Evolutionary conservation across 2,797 vertebrate species (phyloP).

Genomic region (Acrossocheilus fasciatus): DNA sequence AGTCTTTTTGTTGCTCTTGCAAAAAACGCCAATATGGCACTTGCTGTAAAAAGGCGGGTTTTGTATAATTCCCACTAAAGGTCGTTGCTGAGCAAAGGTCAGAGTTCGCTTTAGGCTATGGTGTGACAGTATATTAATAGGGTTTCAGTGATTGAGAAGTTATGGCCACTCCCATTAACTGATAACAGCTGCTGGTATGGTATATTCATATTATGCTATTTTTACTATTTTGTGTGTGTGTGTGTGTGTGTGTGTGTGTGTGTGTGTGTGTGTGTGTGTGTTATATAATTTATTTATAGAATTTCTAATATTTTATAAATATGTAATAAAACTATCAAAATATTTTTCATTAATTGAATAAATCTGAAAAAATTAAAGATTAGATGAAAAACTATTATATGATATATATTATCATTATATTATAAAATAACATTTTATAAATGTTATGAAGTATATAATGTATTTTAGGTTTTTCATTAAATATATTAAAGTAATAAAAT

Average conservation of each 20-base stretch:
- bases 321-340: not conserved
- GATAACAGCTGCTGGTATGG: not conserved
- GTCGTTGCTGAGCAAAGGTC: conserved; percentile 14
- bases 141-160: not conserved
- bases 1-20: conserved; percentile 37
- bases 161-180: not conserved
- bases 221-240: not conserved
- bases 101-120: not conserved
- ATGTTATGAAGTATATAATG: too few species aligned
- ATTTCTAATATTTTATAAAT: not conserved
- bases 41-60: not conserved
- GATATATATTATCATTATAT: too few species aligned
- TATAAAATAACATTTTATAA: too few species aligned
- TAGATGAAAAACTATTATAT: not conserved
- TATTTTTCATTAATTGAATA: not conserved
- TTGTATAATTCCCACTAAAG: not conserved
- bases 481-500: too few species aligned
- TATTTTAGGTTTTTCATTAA: too few species aligned
- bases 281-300: too few species aligned
- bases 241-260: not conserved
- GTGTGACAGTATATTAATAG: not conserved
- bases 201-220: not conserved
- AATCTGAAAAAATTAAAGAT: not conserved
- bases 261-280: not conserved
- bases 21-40: conserved; percentile 28